A percentile compares a stretch with the other conserved stretches of the same genome.
Evolutionary conservation across 2,113 vertebrate genomes (phyloP).

Genomic region (Erinaceus europaeus): DNA sequence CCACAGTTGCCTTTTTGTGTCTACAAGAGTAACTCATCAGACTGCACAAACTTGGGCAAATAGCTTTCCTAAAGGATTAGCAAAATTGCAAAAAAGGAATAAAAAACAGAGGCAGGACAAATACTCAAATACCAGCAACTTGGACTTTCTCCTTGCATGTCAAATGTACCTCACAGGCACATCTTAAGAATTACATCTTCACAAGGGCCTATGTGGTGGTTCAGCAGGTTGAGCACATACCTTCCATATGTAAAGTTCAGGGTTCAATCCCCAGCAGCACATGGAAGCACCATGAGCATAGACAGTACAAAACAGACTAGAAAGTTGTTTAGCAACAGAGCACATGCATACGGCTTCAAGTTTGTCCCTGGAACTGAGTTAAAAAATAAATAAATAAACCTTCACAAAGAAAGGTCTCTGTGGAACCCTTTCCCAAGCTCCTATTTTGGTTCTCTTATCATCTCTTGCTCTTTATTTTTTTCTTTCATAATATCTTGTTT

Average conservation of each 20-base stretch:
- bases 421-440: background rate
- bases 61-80: background rate
- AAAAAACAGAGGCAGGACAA: background rate
- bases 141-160: background rate
- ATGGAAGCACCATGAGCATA: too few relatives aligned
- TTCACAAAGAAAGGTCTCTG: background rate
- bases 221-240: too few relatives aligned
- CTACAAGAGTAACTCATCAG: background rate
- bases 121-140: background rate
- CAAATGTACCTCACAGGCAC: background rate
- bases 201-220: too few relatives aligned
- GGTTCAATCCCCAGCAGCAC: too few relatives aligned
- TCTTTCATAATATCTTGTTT: background rate
- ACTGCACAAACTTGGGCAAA: background rate
- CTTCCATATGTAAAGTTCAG: too few relatives aligned
- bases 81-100: conserved; percentile 26
- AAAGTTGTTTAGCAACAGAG: too few relatives aligned
- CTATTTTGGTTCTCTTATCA: background rate
- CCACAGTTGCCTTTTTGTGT: background rate
- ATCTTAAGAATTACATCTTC: background rate
- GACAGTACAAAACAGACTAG: too few relatives aligned
- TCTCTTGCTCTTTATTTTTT: background rate
- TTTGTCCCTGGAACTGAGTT: too few relatives aligned
- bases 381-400: background rate
- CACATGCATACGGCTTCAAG: too few relatives aligned